A percentile compares a stretch with the other conserved stretches of the same genome.
phyloP scores from a whole-genome alignment of 2,797 vertebrate species.

The Sternarchorhynchus goeldii region DNA sequence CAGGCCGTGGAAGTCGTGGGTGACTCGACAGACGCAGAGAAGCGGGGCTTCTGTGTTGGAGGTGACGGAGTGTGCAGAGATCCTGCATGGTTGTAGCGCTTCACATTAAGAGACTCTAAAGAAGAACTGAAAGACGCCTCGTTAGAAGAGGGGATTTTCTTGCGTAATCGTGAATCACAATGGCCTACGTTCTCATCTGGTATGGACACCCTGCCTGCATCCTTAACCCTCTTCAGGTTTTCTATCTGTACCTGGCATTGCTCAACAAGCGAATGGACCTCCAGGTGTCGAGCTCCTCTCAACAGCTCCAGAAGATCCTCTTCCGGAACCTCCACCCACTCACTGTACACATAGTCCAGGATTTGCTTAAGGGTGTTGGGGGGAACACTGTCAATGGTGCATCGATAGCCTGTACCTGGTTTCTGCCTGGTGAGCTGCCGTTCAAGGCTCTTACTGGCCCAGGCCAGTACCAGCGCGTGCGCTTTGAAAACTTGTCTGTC shows the following conservation, averaged over 20 bases:
- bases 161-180: constrained; percentile 16
- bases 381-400: constrained; percentile 71
- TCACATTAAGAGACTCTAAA: constrained; percentile 40
- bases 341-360: constrained; percentile 79
- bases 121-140: constrained; percentile 33
- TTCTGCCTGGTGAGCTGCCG: constrained; percentile 61
- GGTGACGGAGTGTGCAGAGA: constrained; percentile 11
- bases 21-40: constrained; percentile 32
- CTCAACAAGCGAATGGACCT: constrained; percentile 75
- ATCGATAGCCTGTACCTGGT: constrained; percentile 60
- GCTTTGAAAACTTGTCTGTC: constrained; percentile 76
- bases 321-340: constrained; percentile 72
- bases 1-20: constrained; percentile 13
- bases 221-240: constrained; percentile 36
- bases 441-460: constrained; percentile 76
- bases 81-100: constrained; percentile 33
- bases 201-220: constrained; percentile 4
- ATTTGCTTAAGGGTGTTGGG: constrained; percentile 80
- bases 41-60: constrained; percentile 54
- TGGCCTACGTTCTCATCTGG: constrained; percentile 6
- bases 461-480: constrained; percentile 81
- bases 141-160: constrained; percentile 46
- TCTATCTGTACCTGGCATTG: constrained; percentile 72
- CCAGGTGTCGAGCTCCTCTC: constrained; percentile 73
- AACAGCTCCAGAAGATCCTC: constrained; percentile 75